Base-by-base conservation (phyloP, 2,113 vertebrate species). In the Scolopax mira region DNA sequence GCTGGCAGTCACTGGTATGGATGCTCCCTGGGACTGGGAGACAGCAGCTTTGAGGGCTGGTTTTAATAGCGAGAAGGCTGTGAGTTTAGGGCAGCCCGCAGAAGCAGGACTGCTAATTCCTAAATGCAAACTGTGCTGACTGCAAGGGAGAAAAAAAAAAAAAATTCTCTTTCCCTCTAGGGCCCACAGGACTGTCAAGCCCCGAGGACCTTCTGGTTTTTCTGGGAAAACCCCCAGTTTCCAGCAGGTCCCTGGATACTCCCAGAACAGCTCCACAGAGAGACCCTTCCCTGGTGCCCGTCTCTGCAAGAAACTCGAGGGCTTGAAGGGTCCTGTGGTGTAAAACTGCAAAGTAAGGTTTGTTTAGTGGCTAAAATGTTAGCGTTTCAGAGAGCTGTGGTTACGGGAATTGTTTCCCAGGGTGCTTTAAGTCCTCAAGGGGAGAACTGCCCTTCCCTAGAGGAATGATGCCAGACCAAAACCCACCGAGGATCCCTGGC, bases 151-250 rank as follows among this genome's bases (percentile, higher is more conserved):
- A 14, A 52, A 55, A 82, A 48, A 42, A 42, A 42, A 42, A 42
- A 41, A 42, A 42, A 8, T 10, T 39, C 28, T 4, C 23, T 46
- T 22, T 44, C 2, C 16, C 10, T 17, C 24, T 9, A 28, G 14
- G 24, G 27, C 52, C 41, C 12, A 2, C 18, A 30, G 23, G 13
- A 10, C 6, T 42, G 5, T 0, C 2, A n/a, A 30, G 42, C 2
- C 24, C 18, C 0, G 3, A 16, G 39, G 18, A 44, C 27, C 31
- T 61, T 52, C 18, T 39, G 73, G 1, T 11, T 70, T 64, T 75
- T 52, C 10, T 23, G 19, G 18, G 54, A 49, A n/a, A 69, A 74
- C 64, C 8, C 3, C 18, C 41, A 1, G 13, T 30, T 41, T 2
- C 25, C 85, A 41, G 72, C 51, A 54, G 49, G 27, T 39, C 9